A percentile compares a stretch with the other conserved stretches of the same genome.
Conservation (phyloP, 2,113 vertebrate genomes). For the Anthoscopus minutus region DNA sequence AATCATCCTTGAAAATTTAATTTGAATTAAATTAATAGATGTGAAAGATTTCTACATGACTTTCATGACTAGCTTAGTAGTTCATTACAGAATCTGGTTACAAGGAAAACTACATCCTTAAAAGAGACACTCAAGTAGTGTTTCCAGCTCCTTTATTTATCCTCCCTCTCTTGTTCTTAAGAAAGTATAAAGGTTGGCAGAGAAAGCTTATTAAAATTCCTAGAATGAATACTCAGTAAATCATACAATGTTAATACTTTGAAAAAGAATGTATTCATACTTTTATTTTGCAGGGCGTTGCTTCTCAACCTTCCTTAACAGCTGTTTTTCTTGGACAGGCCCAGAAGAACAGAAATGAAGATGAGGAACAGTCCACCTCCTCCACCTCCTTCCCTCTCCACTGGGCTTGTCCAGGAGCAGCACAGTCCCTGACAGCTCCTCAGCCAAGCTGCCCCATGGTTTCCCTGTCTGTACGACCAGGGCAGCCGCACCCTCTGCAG, state of each 20-base stretch:
- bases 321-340: accelerated
- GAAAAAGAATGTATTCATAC: not conserved
- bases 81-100: not conserved
- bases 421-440: not conserved
- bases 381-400: not conserved
- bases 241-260: not conserved
- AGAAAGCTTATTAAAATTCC: not conserved
- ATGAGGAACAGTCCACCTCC: not conserved
- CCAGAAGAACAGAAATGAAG: not conserved
- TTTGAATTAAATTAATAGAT: not conserved
- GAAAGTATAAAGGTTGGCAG: not conserved
- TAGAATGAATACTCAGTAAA: not conserved
- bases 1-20: not conserved
- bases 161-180: not conserved
- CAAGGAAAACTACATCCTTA: not conserved
- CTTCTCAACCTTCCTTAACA: not conserved
- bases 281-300: not conserved
- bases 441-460: accelerated
- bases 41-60: not conserved
- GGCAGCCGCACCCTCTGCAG: accelerated
- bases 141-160: not conserved
- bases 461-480: accelerated
- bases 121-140: not conserved
- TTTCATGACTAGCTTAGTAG: not conserved
- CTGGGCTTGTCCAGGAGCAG: too few species aligned